Evolutionary conservation across 1,140 invertebrate species (phyloP).

Genomic region (Sitobion miscanthi): DNA sequence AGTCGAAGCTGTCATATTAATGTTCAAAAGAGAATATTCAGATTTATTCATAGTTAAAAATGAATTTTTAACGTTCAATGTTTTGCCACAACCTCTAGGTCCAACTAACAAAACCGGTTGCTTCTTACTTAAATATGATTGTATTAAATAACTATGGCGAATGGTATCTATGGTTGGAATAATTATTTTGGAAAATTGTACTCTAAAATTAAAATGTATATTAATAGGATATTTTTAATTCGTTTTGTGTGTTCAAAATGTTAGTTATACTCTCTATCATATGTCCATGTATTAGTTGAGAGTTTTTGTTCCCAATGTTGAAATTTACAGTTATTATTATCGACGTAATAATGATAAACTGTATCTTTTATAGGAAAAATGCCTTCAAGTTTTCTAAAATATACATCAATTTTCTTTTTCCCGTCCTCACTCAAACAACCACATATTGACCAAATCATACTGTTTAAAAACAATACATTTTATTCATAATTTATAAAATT

Average conservation of each 20-base stretch:
- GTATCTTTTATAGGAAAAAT: conserved; percentile 84
- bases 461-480: background rate
- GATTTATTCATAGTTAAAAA: conserved; percentile 78
- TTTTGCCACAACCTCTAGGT: conserved; percentile 94
- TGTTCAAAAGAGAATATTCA: conserved; percentile 81
- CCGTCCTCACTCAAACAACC: background rate
- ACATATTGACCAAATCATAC: conserved; percentile 44
- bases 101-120: conserved; percentile 84
- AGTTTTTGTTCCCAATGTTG: conserved; percentile 80
- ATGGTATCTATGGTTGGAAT: conserved; percentile 87
- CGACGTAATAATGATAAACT: conserved; percentile 86
- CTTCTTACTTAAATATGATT: conserved; percentile 68
- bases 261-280: background rate
- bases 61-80: conserved; percentile 81
- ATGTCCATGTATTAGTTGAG: conserved; percentile 66
- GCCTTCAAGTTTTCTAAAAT: background rate
- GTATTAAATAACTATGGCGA: conserved; percentile 78
- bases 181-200: conserved; percentile 64
- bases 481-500: background rate
- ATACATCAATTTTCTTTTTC: conserved; percentile 32
- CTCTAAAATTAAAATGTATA: conserved; percentile 26
- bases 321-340: conserved; percentile 72
- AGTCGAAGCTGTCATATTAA: conserved; percentile 92
- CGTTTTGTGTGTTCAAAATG: background rate
- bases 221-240: background rate